These are phyloP conservation scores for Sinodicranocentrus sp. DNA, from an alignment of 2,888 invertebrate genomes.

Conservation along the genomic window DNA sequence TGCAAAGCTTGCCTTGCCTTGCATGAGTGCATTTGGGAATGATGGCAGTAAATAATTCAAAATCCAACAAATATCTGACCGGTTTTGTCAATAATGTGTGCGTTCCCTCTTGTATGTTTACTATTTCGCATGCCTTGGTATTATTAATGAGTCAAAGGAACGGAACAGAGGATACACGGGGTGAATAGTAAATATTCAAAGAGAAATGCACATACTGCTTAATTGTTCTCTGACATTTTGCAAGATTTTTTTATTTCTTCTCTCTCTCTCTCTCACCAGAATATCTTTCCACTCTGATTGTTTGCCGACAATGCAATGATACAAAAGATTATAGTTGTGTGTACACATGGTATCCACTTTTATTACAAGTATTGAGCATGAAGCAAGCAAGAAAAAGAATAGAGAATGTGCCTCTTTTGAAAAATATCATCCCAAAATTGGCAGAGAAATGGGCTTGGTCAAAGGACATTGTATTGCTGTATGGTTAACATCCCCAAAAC, in stretches of 20 bases:
- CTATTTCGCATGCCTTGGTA: not conserved
- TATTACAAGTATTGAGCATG: not conserved
- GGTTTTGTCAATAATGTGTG: conserved; percentile 60
- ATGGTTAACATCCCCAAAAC: not conserved
- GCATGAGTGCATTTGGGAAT: conserved; percentile 4
- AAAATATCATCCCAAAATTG: conserved; percentile 49
- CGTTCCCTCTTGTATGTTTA: conserved; percentile 14
- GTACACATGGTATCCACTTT: too few relatives aligned
- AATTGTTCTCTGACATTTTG: conserved; percentile 54
- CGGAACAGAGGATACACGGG: not conserved
- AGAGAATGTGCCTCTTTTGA: conserved; percentile 1
- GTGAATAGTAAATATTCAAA: conserved; percentile 19
- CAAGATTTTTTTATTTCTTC: too few relatives aligned
- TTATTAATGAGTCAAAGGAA: conserved; percentile 25
- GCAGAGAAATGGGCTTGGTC: conserved; percentile 54
- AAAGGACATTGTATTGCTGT: conserved; percentile 12
- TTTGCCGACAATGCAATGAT: conserved; percentile 37
- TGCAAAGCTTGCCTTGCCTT: not conserved
- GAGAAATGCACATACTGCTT: conserved; percentile 22
- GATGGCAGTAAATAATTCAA: conserved; percentile 57
- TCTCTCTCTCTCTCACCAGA: conserved; percentile 1
- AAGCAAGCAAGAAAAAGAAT: not conserved
- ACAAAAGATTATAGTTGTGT: not conserved
- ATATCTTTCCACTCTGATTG: conserved; percentile 31
- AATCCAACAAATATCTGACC: conserved; percentile 61